These are phyloP conservation scores for Dipodomys ordii DNA, from an alignment of 2,113 vertebrate species.

Conservation along the genomic window DNA sequence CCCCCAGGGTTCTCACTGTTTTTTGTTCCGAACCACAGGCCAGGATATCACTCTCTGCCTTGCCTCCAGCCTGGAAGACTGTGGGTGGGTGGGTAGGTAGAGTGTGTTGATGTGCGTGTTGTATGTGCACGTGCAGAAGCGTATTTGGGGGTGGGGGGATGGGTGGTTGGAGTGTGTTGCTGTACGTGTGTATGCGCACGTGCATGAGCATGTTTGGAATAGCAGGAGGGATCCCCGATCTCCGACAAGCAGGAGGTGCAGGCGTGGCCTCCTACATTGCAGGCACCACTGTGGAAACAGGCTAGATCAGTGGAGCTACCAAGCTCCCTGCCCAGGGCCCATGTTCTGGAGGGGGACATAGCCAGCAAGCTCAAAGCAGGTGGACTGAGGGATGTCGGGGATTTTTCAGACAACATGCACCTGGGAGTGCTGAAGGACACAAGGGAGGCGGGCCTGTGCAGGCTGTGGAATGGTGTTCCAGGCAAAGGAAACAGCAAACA, in stretches of 20 bases:
- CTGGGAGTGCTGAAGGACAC: not conserved
- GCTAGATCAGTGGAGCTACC: not conserved
- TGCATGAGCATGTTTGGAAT: not conserved
- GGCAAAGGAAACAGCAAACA: not conserved
- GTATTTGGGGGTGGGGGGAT: no score
- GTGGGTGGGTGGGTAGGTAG: not conserved
- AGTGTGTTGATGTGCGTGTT: not conserved
- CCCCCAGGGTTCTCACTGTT: slow-evolving; percentile 65
- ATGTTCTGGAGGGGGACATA: not conserved
- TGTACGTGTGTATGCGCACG: not conserved
- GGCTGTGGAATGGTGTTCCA: not conserved
- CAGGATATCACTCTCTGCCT: slow-evolving; percentile 16
- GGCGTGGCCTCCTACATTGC: not conserved
- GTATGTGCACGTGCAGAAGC: no score
- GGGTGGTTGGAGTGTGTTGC: not conserved
- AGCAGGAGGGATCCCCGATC: not conserved
- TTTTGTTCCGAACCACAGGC: slow-evolving; percentile 74
- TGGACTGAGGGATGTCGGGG: not conserved
- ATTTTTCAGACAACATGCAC: not conserved
- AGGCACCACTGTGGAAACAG: not conserved
- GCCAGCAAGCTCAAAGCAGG: not conserved
- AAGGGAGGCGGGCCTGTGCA: not conserved
- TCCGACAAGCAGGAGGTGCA: not conserved
- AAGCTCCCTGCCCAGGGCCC: not conserved
- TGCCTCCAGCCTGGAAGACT: slow-evolving; percentile 62